Conservation (phyloP, 2,113 vertebrate species). For the Hymenochirus boettgeri region DNA sequence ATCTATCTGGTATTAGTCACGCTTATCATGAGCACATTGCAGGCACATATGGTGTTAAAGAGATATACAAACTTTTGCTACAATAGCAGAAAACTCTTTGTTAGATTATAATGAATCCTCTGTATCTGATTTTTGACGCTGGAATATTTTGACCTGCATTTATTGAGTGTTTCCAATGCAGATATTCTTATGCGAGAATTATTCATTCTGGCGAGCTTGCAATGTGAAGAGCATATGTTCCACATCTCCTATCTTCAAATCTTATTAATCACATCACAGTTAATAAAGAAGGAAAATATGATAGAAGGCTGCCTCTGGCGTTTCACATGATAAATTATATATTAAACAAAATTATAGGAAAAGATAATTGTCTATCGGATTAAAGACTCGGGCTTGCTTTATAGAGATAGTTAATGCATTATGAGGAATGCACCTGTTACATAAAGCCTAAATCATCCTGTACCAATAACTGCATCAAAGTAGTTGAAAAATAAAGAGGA, state of each 20-base stretch:
- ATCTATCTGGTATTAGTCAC: slow-evolving; percentile 14
- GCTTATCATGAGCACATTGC: slow-evolving; percentile 23
- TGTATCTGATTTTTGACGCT: slow-evolving; percentile 27
- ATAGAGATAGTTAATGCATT: neutral
- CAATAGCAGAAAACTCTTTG: slow-evolving; percentile 32
- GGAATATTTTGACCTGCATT: slow-evolving; percentile 30
- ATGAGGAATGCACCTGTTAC: neutral
- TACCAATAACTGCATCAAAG: no score
- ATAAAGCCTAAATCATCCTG: neutral
- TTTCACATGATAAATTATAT: slow-evolving; percentile 34
- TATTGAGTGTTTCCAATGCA: slow-evolving; percentile 21
- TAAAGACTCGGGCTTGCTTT: neutral
- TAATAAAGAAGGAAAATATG: slow-evolving; percentile 35
- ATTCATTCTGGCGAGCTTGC: slow-evolving; percentile 5
- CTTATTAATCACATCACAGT: slow-evolving; percentile 35
- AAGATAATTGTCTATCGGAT: slow-evolving; percentile 18
- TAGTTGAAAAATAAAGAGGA: no score
- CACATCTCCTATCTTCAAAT: slow-evolving; percentile 23
- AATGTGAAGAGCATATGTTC: slow-evolving; percentile 33
- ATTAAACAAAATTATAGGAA: slow-evolving; percentile 14
- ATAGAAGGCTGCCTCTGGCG: slow-evolving; percentile 27
- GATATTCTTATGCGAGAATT: neutral
- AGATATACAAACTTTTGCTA: slow-evolving; percentile 34
- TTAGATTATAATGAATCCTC: slow-evolving; percentile 26
- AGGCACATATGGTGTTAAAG: slow-evolving; percentile 26